A percentile compares a stretch with the other conserved stretches of the same genome.
phyloP scores from a whole-genome alignment of 2,797 vertebrate genomes.

The Dermochelys coriacea region DNA sequence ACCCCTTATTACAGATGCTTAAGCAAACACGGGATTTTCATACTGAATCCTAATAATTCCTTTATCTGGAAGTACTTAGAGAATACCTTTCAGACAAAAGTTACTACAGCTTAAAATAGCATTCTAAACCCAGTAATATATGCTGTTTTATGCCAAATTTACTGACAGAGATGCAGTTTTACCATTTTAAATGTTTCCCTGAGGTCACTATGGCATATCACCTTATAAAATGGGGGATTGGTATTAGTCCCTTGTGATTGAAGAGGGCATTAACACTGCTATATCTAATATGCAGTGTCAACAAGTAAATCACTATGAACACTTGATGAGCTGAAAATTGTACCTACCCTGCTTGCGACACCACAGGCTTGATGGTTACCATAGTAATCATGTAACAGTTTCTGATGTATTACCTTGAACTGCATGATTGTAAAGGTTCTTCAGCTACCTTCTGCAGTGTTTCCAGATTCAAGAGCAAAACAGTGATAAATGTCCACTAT shows the following conservation, averaged over 20 bases:
- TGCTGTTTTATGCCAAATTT: conserved; percentile 30
- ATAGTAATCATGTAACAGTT: conserved; percentile 83
- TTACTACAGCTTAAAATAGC: conserved; percentile 20
- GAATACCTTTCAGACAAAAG: background rate
- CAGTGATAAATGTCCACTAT: conserved; percentile 80
- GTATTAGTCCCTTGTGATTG: conserved; percentile 78
- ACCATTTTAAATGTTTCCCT: conserved; percentile 62
- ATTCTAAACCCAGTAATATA: conserved; percentile 29
- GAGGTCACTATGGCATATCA: background rate
- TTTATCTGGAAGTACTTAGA: background rate
- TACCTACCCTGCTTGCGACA: conserved; percentile 74
- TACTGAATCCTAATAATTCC: background rate
- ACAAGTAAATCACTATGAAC: conserved; percentile 84
- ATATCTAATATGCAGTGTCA: conserved; percentile 80
- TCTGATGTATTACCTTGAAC: conserved; percentile 80
- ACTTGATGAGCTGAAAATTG: conserved; percentile 83
- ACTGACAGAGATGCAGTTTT: conserved; percentile 68
- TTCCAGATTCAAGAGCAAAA: conserved; percentile 75
- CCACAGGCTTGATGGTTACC: conserved; percentile 83
- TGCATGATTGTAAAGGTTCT: conserved; percentile 70
- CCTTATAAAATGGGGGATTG: conserved; percentile 18
- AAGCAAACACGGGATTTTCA: conserved; percentile 17
- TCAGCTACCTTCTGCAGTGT: conserved; percentile 76
- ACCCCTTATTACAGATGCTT: background rate
- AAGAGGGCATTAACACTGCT: conserved; percentile 83